These are phyloP conservation scores for Drosophila simulans DNA, from an alignment of 1,140 invertebrate species.

Conservation along the genomic window DNA sequence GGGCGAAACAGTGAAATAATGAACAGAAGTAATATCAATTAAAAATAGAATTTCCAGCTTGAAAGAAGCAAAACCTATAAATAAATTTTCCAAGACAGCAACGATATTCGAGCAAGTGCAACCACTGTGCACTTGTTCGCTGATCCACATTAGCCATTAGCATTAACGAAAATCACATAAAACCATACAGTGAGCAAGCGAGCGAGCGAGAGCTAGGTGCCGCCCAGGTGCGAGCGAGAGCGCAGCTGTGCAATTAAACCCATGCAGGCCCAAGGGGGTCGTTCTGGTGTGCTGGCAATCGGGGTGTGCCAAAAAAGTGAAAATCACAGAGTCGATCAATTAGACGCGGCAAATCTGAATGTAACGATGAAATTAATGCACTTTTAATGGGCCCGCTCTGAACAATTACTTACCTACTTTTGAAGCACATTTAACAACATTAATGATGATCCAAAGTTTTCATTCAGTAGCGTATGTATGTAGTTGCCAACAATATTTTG, in stretches of 20 bases:
- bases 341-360: slow-evolving; percentile 10
- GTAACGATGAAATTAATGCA: slow-evolving; percentile 4
- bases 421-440: not conserved
- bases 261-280: slow-evolving; percentile 54
- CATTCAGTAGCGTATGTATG: too few species aligned
- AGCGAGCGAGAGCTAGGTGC: not conserved
- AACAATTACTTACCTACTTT: not conserved
- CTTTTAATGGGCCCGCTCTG: slow-evolving; percentile 2
- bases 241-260: slow-evolving; percentile 63
- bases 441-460: not conserved
- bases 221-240: not conserved
- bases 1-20: not conserved
- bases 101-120: not conserved
- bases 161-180: slow-evolving; percentile 50
- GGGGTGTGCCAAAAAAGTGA: slow-evolving; percentile 14
- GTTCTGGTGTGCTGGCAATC: slow-evolving; percentile 44
- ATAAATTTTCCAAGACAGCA: not conserved
- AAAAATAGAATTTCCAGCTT: too few species aligned
- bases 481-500: too few species aligned
- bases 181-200: not conserved
- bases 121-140: slow-evolving; percentile 14
- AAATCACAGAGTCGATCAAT: slow-evolving; percentile 29
- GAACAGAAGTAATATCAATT: not conserved
- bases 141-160: slow-evolving; percentile 58
- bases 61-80: too few species aligned